Percentiles rank a stretch among this genome's conserved stretches.
Conservation (phyloP, 2,113 vertebrate genomes). For the Saiga tatarica region DNA sequence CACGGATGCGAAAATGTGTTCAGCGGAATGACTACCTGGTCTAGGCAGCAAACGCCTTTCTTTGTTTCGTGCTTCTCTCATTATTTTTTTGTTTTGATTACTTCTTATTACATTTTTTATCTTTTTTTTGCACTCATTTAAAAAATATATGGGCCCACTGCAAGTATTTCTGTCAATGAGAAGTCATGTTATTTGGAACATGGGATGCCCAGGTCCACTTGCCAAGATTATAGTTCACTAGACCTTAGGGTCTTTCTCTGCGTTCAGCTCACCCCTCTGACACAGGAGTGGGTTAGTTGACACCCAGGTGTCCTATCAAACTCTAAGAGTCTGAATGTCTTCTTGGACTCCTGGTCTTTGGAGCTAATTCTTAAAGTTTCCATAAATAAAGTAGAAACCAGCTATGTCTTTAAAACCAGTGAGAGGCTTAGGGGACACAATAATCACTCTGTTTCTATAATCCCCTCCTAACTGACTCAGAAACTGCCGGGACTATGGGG, state of each 20-base stretch:
- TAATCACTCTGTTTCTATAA: background rate
- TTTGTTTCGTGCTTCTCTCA: background rate
- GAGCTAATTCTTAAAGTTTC: slow-evolving; percentile 5
- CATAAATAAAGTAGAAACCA: slow-evolving; percentile 27
- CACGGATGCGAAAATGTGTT: background rate
- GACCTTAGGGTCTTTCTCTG: background rate
- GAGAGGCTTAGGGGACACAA: background rate
- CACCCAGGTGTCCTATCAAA: background rate
- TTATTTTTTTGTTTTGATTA: background rate
- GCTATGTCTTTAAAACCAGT: background rate
- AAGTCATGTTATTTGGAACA: rapidly evolving
- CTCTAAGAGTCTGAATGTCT: background rate
- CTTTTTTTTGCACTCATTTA: background rate
- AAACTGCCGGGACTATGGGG: background rate
- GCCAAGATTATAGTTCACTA: background rate
- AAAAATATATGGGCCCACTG: background rate
- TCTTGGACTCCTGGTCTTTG: background rate
- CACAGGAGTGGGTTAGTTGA: background rate
- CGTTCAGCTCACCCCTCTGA: background rate
- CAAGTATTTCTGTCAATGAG: background rate
- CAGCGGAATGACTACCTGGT: background rate
- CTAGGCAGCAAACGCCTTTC: background rate
- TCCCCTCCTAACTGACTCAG: background rate
- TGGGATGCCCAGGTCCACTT: background rate
- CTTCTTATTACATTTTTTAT: background rate